Evolutionary conservation across 1,140 invertebrate species (phyloP), one percentile per base, ranked within the genome.

Genomic region (Tribolium castaneum): DNA sequence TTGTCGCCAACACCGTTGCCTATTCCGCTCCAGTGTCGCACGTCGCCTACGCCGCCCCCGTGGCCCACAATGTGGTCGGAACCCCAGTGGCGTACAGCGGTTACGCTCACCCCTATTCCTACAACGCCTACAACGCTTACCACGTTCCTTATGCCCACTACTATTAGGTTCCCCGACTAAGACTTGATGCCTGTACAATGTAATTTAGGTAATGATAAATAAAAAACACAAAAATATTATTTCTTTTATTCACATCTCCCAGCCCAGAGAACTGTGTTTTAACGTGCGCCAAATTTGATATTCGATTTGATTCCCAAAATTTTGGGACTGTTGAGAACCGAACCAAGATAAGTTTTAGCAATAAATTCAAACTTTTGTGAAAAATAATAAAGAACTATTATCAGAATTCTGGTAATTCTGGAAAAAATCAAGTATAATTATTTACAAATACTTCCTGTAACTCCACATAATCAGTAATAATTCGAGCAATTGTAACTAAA

Each of bases 131-230:
- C 54, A 19, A 30, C 25, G 25, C 25, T 30, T 30, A 45, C 39
- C 39, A n/a, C 9, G 25, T 66, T 13, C 59, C 59, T 35, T 66
- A 66, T 4, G 59, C 59, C 30, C 59, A 66, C n/a, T 66, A 66
- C 12, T 66, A 66, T 35, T 66, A 35, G 34, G 12, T 22, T 13
- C 13, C 1, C 3, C 13, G 9, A 12, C 34, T 30, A 66, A 66
- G 59, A 66, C 59, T 66, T 35, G 59, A 66, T 30, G 22, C 19
- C 10, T 66, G 59, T 66, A 66, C 59, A 66, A 66, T 66, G 59
- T 66, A 45, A 66, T 66, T 66, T 35, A 30, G 30, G 6, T 66
- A 6, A 66, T 9, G 25, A n/a, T 35, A 66, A 35, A 45, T 45
- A 45, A 45, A 45, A 45, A 10, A 45, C 5, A 12, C 39, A 66